Evolutionary conservation across 2,113 vertebrate genomes (phyloP).

Genomic region (Illadopsis cleaveri): DNA sequence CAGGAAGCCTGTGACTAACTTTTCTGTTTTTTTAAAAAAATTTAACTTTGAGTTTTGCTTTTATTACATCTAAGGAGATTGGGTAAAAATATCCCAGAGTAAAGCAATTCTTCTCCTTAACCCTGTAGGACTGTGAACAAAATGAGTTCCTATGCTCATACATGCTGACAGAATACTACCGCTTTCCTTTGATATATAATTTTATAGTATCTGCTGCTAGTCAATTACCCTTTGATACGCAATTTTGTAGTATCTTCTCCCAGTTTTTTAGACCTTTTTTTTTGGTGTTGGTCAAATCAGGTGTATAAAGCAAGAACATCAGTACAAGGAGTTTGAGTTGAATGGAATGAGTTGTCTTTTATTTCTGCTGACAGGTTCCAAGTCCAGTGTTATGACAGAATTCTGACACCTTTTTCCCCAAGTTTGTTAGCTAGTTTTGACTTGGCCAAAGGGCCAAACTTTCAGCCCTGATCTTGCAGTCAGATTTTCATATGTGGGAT

Average conservation of each 20-base stretch:
- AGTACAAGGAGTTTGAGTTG: neutral
- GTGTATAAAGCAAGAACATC: neutral
- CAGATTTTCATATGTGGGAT: neutral
- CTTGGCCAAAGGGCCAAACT: neutral
- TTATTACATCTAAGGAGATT: neutral
- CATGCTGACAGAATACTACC: neutral
- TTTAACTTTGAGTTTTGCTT: neutral
- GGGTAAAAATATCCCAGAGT: neutral
- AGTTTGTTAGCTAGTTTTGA: neutral
- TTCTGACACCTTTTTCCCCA: neutral
- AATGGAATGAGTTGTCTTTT: neutral
- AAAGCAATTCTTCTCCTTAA: neutral
- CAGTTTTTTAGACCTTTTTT: neutral
- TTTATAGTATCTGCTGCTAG: conserved; percentile 19
- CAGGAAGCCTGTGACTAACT: neutral
- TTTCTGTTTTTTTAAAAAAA: neutral
- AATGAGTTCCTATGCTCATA: neutral
- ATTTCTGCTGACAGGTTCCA: neutral
- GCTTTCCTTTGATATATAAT: conserved; percentile 2
- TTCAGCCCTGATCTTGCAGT: neutral
- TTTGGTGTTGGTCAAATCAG: neutral
- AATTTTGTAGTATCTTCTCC: neutral
- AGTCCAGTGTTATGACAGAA: neutral
- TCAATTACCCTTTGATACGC: conserved; percentile 7
- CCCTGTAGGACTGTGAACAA: neutral